phyloP scores from a whole-genome alignment of 1,140 invertebrate genomes.

The Acromyrmex charruanus region DNA sequence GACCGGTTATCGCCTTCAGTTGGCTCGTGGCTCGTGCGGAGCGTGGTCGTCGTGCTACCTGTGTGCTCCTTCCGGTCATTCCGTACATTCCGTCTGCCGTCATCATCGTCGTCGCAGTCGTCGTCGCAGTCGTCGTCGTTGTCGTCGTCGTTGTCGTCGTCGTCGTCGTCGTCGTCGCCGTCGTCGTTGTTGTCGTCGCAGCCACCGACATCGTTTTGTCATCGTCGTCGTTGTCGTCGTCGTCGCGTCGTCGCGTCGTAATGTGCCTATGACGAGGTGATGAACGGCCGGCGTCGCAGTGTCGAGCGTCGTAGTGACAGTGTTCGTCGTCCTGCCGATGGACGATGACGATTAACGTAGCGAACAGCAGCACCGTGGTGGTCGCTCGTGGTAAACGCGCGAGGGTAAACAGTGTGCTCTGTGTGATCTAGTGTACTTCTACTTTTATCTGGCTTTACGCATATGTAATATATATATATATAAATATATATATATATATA shows the following conservation, averaged over 20 bases:
- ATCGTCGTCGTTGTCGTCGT: neutral
- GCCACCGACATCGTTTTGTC: too few species aligned
- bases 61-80: constrained; percentile 30
- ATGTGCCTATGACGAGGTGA: constrained; percentile 72
- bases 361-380: constrained; percentile 33
- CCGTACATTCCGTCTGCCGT: neutral
- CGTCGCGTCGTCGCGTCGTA: neutral
- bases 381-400: constrained; percentile 45
- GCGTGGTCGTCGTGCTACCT: constrained; percentile 7
- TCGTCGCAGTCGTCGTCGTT: too few species aligned
- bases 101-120: neutral
- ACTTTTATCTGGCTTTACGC: neutral
- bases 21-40: constrained; percentile 43
- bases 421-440: constrained; percentile 69
- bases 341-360: constrained; percentile 71
- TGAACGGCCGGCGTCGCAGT: constrained; percentile 73
- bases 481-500: neutral
- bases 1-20: constrained; percentile 61
- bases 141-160: too few species aligned
- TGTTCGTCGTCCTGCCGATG: constrained; percentile 66
- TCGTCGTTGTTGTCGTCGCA: neutral
- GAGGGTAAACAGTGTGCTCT: constrained; percentile 66
- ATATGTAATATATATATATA: neutral
- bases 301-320: constrained; percentile 64
- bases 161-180: neutral